These are phyloP conservation scores for Muricea muricata DNA, from an alignment of 92 coral and sea anemone species.

Conservation along the genomic window DNA sequence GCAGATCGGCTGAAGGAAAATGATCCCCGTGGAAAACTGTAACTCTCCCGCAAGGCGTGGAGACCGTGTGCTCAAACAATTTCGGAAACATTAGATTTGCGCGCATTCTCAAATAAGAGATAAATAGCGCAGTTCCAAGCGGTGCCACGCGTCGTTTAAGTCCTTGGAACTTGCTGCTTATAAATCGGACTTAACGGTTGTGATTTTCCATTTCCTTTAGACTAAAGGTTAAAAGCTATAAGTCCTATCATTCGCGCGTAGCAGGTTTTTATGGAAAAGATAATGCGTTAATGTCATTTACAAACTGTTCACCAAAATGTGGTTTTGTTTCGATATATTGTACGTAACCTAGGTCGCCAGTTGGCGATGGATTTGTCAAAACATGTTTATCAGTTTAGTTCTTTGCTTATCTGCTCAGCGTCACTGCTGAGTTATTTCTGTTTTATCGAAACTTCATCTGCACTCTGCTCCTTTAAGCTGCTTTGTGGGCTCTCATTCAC, in stretches of 20 bases:
- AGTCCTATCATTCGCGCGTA: too few species aligned
- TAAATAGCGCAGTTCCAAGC: too few species aligned
- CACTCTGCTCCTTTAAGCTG: neutral
- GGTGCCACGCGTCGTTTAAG: too few species aligned
- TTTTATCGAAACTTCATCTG: slow-evolving; percentile 1
- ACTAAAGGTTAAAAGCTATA: too few species aligned
- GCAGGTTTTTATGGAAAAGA: too few species aligned
- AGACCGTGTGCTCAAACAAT: neutral
- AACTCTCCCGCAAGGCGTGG: neutral
- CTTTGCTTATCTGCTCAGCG: slow-evolving; percentile 46
- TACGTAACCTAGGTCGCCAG: neutral
- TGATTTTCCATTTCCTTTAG: too few species aligned
- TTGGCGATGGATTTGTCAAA: neutral
- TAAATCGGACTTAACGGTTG: too few species aligned
- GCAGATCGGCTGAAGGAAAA: neutral
- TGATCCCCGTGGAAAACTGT: slow-evolving; percentile 3
- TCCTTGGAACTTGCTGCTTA: too few species aligned
- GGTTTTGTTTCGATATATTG: too few species aligned
- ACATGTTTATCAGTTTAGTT: slow-evolving; percentile 27
- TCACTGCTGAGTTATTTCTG: slow-evolving; percentile 38
- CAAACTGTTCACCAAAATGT: too few species aligned
- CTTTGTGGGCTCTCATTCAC: slow-evolving; percentile 14
- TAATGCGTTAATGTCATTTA: too few species aligned
- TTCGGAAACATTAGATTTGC: neutral
- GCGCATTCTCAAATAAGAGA: too few species aligned